phyloP scores from a whole-genome alignment of 1,140 invertebrate species.

The Lanistes nyassanus region DNA sequence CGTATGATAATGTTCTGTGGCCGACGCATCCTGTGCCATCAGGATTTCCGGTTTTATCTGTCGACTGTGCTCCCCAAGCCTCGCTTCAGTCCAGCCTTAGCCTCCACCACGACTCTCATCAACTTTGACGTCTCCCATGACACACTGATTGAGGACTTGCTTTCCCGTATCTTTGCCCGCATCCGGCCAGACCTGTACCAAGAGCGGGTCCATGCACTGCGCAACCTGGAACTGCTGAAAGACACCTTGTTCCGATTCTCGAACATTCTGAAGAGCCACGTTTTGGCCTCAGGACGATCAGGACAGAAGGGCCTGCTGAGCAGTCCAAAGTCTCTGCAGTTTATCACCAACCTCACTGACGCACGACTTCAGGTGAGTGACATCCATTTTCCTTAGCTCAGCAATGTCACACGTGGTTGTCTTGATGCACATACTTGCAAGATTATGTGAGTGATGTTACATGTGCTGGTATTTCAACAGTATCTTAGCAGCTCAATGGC shows the following conservation, averaged over 20 bases:
- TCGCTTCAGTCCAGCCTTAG: conserved; percentile 54
- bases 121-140: conserved; percentile 63
- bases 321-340: conserved; percentile 53
- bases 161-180: conserved; percentile 59
- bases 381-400: neutral
- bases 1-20: conserved; percentile 63
- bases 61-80: conserved; percentile 57
- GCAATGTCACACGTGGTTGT: too few relatives aligned
- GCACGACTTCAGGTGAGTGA: conserved; percentile 53
- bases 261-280: conserved; percentile 47
- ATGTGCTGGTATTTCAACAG: too few relatives aligned
- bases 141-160: conserved; percentile 59
- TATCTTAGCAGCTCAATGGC: too few relatives aligned
- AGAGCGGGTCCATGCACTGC: conserved; percentile 49
- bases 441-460: too few relatives aligned
- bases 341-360: conserved; percentile 58
- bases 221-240: conserved; percentile 55
- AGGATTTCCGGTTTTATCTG: conserved; percentile 59
- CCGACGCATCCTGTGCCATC: conserved; percentile 58
- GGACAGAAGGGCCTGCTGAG: conserved; percentile 54
- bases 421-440: too few relatives aligned
- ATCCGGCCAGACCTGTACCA: conserved; percentile 57
- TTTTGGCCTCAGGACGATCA: conserved; percentile 50
- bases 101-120: conserved; percentile 57
- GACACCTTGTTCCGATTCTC: conserved; percentile 52